Base-by-base conservation (phyloP, 2,113 vertebrate species). In the Ramphastos sulfuratus region DNA sequence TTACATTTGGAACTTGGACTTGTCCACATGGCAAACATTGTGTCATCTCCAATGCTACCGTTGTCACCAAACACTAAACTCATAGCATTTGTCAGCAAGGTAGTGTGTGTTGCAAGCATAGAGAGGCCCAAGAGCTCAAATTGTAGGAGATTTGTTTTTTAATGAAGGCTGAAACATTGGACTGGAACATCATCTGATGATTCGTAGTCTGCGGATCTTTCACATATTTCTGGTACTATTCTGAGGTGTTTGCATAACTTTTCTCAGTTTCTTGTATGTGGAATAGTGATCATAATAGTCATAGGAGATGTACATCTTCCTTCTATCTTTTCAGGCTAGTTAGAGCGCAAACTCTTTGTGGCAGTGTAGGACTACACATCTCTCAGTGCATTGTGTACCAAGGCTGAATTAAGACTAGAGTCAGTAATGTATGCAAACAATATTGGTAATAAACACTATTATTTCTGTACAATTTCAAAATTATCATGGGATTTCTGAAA, bases 31-130 rank as follows among this genome's bases (percentile, higher is more conserved):
- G n/a, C 12, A 77, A 77, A 56, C 8, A 16, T 4, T 1, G 0
- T 8, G 30, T 33, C 28, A 42, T 59, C 1, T 0, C 24, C 1
- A 2, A 15, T 4, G 15, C 1, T 24, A 23, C 30, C 12, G 55
- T 28, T 42, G 35, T 27, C 60, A 70, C 28, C 0, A 1, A 61
- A 33, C 25, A 11, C 4, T 28, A 56, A 56, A 28, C 9, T 28
- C 1, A 0, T 9, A 7, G 24, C 39, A 28, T 46, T 66, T 56
- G 20, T 42, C 52, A 42, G n/a, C 23, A 52, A 87, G 23, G 42
- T 20, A 33, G 16, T 23, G 12, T 2, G 4, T 37, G 15, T 18
- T 33, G 18, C 5, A 28, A 52, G 27, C 31, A 33, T 0, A 10
- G 11, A 4, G 30, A 82, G 18, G 28, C 4, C 8, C 54, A 37